A percentile compares a stretch with the other conserved stretches of the same genome.
These are phyloP conservation scores for Smittia sp. DNA, from an alignment of 2,888 invertebrate genomes.

Conservation along the genomic window DNA sequence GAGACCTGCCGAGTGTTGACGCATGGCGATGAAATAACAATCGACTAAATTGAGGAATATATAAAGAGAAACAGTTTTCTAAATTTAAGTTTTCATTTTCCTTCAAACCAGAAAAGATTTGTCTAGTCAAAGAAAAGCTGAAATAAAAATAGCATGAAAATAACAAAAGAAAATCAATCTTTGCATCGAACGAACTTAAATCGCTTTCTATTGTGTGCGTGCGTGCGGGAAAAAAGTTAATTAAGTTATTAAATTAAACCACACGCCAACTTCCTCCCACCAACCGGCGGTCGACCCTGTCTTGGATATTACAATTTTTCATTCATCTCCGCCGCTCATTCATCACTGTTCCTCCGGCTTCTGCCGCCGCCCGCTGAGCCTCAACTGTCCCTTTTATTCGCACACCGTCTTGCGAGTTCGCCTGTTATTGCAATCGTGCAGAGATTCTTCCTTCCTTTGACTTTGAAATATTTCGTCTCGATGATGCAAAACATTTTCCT, in stretches of 20 bases:
- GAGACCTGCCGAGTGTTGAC: too few species aligned
- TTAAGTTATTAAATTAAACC: conserved; percentile 13
- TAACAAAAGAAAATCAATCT: not conserved
- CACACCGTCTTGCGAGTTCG: not conserved
- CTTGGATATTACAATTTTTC: not conserved
- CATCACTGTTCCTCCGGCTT: not conserved
- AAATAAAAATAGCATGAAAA: conserved; percentile 13
- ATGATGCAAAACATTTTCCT: too few species aligned
- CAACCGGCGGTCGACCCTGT: not conserved
- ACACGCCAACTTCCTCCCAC: not conserved
- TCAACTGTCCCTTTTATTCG: not conserved
- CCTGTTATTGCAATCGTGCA: not conserved
- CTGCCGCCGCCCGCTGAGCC: not conserved
- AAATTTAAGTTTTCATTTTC: not conserved
- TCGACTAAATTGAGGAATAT: not conserved
- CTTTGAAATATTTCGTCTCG: not conserved
- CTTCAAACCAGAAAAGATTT: conserved; percentile 23
- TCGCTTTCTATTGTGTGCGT: not conserved
- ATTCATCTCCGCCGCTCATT: conserved; percentile 27
- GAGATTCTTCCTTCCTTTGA: not conserved
- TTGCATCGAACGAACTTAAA: not conserved
- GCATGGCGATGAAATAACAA: not conserved
- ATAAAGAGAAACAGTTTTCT: not conserved
- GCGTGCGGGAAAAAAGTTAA: not conserved
- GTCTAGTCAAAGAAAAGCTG: conserved; percentile 33